These are phyloP conservation scores for Hippocampus comes DNA, from an alignment of 2,113 vertebrate species.

Conservation along the genomic window DNA sequence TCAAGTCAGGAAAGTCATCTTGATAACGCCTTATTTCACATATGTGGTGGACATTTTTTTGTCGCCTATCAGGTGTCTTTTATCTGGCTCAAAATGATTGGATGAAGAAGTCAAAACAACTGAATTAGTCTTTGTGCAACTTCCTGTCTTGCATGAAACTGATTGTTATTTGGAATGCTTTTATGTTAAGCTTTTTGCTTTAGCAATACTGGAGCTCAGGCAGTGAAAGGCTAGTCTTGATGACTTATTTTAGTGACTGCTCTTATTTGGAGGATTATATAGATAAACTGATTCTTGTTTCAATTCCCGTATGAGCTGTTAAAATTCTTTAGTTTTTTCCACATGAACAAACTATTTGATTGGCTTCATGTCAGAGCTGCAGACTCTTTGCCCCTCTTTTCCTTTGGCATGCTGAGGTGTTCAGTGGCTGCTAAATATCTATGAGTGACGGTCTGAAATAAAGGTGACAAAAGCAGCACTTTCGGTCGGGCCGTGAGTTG, in stretches of 20 bases:
- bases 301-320: neutral
- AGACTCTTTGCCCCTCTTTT: slow-evolving; percentile 28
- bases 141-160: neutral
- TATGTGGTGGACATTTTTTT: neutral
- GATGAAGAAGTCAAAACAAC: neutral
- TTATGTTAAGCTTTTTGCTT: neutral
- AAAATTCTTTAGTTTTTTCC: neutral
- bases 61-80: neutral
- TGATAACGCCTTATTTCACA: neutral
- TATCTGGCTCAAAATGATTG: neutral
- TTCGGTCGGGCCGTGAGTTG: slow-evolving; percentile 23
- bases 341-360: slow-evolving; percentile 7
- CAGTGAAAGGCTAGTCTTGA: neutral
- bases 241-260: neutral
- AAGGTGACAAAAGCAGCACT: slow-evolving; percentile 17
- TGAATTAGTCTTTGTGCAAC: neutral
- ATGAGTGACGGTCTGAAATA: slow-evolving; percentile 16
- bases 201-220: neutral
- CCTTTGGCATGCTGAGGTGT: slow-evolving; percentile 27
- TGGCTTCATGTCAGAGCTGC: slow-evolving; percentile 18
- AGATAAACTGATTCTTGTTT: neutral
- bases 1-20: neutral
- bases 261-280: neutral
- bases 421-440: slow-evolving; percentile 35
- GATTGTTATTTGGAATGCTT: neutral